A percentile compares a stretch with the other conserved stretches of the same genome.
These are phyloP conservation scores for Pristiophorus japonicus DNA, from an alignment of 2,113 vertebrate genomes.

Conservation along the genomic window DNA sequence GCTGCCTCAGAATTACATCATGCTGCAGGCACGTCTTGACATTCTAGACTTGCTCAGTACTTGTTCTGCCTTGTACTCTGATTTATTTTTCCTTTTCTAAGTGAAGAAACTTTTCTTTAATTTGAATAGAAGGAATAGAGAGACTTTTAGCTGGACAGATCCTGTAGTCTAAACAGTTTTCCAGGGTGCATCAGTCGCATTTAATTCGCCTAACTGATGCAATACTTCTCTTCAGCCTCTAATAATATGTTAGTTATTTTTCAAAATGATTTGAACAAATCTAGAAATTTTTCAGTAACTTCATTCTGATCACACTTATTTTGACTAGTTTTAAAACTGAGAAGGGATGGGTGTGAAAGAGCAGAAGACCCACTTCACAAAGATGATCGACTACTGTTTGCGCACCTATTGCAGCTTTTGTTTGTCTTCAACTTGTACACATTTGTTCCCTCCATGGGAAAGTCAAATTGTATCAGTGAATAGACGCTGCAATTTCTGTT, in stretches of 20 bases:
- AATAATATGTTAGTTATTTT: not conserved
- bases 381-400: not conserved
- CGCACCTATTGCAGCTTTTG: not conserved
- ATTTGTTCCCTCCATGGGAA: no score
- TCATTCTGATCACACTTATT: not conserved
- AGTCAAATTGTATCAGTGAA: no score
- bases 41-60: not conserved
- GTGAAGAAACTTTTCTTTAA: no score
- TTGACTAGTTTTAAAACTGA: not conserved
- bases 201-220: not conserved
- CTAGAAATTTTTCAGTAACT: not conserved
- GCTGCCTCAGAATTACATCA: not conserved
- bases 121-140: not conserved
- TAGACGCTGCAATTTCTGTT: not conserved
- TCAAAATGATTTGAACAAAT: not conserved
- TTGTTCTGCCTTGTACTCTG: not conserved
- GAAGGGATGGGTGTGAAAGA: not conserved
- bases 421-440: not conserved
- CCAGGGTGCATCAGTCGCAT: not conserved
- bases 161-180: not conserved
- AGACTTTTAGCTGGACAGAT: not conserved
- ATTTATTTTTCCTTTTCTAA: no score
- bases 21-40: not conserved
- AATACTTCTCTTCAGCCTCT: not conserved
- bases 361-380: not conserved